Evolutionary conservation across 2,797 vertebrate species (phyloP).

Genomic region (Lophotriccus pileatus): DNA sequence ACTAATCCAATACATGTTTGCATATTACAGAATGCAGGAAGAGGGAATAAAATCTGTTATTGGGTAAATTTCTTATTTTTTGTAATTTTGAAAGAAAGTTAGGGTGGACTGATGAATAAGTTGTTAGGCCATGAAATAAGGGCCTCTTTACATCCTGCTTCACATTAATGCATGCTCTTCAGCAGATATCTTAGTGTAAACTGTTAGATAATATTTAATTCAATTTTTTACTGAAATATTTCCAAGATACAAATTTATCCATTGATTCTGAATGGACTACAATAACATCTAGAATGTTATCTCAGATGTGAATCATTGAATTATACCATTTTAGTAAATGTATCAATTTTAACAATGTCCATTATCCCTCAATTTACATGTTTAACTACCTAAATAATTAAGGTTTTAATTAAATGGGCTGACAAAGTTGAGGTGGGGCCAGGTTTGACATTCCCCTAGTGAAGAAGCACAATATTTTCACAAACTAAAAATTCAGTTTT

Average conservation of each 20-base stretch:
- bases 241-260: not conserved
- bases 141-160: not conserved
- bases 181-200: not conserved
- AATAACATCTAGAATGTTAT: not conserved
- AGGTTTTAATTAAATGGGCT: not conserved
- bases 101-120: not conserved
- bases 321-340: not conserved
- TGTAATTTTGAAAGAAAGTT: not conserved
- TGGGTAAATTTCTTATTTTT: not conserved
- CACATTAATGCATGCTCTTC: not conserved
- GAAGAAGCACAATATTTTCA: not conserved
- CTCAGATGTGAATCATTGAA: not conserved
- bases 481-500: not conserved
- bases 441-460: not conserved
- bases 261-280: not conserved
- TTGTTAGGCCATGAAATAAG: not conserved
- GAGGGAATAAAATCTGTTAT: not conserved
- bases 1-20: not conserved
- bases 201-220: not conserved
- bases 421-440: not conserved
- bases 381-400: not conserved
- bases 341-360: not conserved
- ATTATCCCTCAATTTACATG: not conserved
- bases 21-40: not conserved
- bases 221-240: not conserved